Base-by-base conservation (phyloP, 2,888 invertebrate genomes). In the Koerneria pararmatus region DNA sequence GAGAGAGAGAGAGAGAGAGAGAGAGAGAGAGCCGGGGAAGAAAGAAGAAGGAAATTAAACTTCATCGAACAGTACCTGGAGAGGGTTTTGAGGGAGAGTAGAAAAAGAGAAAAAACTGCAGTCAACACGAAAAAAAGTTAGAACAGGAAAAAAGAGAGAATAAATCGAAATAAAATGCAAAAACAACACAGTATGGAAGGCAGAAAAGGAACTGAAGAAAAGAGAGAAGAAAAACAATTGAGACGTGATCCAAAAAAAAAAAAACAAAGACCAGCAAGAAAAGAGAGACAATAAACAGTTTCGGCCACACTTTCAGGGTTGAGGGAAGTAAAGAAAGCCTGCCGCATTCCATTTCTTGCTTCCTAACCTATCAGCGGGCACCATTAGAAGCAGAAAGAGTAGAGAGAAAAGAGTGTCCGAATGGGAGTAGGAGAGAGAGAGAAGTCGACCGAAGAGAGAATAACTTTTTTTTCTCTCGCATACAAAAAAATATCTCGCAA, bases 151-250 rank as follows among this genome's bases (percentile, higher is more conserved):
- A 27, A 51, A 27, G 51, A 5, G 22, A 27, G 22, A 22, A 27
- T n/a, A 51, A 35, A 58, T 32, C 24, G 60, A 60, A 49, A 59
- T 3, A 46, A 48, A 60, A 49, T 48, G 24, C 11, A n/a, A 46
- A n/a, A 46, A n/a, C 11, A n/a, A n/a, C n/a, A n/a, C n/a, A n/a
- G n/a, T n/a, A n/a, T n/a, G n/a, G n/a, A n/a, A n/a, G n/a, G n/a
- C 11, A n/a, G 46, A 46, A n/a, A 46, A n/a, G 46, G 46, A 46
- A n/a, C 11, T 11, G 46, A n/a, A 46, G 46, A 46, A n/a, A n/a
- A n/a, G 19, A n/a, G 19, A n/a, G 46, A n/a, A 46, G 46, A 46
- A n/a, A n/a, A n/a, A 46, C 11, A 46, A n/a, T 11, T 11, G 19
- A n/a, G 19, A n/a, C 11, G 46, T 15, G 46, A 46, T 11, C 11